These are phyloP conservation scores for Catharus minimus DNA, from an alignment of 2,113 vertebrate genomes.

Conservation along the genomic window DNA sequence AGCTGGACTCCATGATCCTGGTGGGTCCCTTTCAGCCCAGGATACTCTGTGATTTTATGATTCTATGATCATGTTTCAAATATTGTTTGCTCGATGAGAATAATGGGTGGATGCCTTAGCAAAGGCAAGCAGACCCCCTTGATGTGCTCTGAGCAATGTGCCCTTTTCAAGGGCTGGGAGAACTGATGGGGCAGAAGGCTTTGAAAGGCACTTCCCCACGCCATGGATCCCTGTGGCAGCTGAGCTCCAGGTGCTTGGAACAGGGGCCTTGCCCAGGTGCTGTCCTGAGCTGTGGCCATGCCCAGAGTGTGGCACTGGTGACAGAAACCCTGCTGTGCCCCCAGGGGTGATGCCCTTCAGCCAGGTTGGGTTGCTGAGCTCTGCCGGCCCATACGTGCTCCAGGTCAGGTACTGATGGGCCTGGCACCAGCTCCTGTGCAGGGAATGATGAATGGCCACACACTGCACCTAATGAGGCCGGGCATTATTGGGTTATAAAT, in stretches of 20 bases:
- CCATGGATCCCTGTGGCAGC: neutral
- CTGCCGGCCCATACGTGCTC: neutral
- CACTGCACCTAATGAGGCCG: neutral
- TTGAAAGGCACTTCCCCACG: neutral
- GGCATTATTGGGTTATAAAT: conserved; percentile 55
- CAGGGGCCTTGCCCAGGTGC: neutral
- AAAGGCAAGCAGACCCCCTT: neutral
- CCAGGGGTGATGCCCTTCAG: neutral
- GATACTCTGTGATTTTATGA: neutral
- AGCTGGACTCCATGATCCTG: neutral
- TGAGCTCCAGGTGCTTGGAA: rapidly evolving
- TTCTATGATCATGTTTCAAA: neutral
- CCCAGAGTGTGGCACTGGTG: neutral
- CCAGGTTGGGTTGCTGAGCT: neutral
- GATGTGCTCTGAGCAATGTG: neutral
- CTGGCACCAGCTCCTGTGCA: neutral
- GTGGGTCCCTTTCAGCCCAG: neutral
- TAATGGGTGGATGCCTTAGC: neutral
- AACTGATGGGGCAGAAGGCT: neutral
- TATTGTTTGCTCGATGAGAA: neutral
- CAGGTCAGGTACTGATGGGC: conserved; percentile 27
- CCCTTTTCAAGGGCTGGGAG: neutral
- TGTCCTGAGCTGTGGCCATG: neutral
- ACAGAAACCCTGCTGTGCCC: neutral
- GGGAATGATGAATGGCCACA: conserved; percentile 32